Percentiles rank a stretch among this genome's conserved stretches.
phyloP scores from a whole-genome alignment of 2,888 invertebrate genomes.

The Incurvaria masculella region DNA sequence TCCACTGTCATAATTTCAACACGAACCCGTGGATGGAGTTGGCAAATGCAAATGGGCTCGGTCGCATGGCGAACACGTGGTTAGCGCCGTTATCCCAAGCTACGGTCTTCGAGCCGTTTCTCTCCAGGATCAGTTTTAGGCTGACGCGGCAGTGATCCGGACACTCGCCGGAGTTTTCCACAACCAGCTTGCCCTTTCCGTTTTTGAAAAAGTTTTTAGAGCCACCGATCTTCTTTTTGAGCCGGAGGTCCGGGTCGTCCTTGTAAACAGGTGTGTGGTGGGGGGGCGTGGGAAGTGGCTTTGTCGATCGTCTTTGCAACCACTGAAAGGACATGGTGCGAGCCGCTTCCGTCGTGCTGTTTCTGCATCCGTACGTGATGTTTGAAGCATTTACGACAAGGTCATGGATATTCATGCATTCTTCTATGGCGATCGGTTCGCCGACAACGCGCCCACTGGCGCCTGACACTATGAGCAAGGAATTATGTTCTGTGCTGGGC shows the following conservation, averaged over 20 bases:
- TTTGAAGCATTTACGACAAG: constrained; percentile 50
- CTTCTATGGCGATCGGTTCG: constrained; percentile 56
- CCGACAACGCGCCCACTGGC: constrained; percentile 64
- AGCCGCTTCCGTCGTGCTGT: constrained; percentile 55
- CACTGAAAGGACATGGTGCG: constrained; percentile 33
- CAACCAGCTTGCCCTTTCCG: constrained; percentile 61
- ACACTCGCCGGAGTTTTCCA: constrained; percentile 70
- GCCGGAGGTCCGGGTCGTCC: constrained; percentile 51
- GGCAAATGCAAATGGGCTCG: constrained; percentile 63
- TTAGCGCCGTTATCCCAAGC: constrained; percentile 62
- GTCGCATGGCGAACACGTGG: constrained; percentile 69
- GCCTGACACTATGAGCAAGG: constrained; percentile 68
- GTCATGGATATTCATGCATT: constrained; percentile 57
- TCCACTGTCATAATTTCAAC: constrained; percentile 82
- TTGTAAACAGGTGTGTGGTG: constrained; percentile 37
- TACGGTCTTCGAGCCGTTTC: constrained; percentile 49
- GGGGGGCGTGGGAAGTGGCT: constrained; percentile 7
- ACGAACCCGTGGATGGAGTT: constrained; percentile 69
- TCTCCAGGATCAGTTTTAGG: constrained; percentile 55
- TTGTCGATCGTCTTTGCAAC: constrained; percentile 18
- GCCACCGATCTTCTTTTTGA: constrained; percentile 54
- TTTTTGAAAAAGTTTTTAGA: constrained; percentile 57
- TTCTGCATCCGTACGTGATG: constrained; percentile 57
- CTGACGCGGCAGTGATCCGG: constrained; percentile 65
- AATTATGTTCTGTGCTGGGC: constrained; percentile 53